phyloP scores from a whole-genome alignment of 2,888 invertebrate species.

The Lumbricus terrestris region DNA sequence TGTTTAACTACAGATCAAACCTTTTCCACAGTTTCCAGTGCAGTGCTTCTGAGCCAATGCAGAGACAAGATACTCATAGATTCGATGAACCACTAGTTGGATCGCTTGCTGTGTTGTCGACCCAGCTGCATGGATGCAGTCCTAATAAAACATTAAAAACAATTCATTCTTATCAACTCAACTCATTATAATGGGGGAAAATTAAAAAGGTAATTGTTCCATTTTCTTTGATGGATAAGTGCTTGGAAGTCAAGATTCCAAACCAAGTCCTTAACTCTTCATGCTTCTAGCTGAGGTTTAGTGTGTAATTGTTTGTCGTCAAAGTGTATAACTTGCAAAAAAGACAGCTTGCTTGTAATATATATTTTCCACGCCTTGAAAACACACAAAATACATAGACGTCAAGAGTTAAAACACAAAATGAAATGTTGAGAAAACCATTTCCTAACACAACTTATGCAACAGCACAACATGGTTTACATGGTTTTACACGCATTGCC shows the following conservation, averaged over 20 bases:
- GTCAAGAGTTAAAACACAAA: neutral
- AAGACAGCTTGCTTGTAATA: neutral
- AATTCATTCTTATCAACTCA: neutral
- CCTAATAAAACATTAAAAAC: slow-evolving; percentile 45
- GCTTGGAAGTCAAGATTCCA: neutral
- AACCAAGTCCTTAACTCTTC: neutral
- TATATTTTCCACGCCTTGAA: neutral
- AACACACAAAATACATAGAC: neutral
- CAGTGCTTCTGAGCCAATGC: slow-evolving; percentile 53
- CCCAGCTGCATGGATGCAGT: slow-evolving; percentile 64
- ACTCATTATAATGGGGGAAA: neutral
- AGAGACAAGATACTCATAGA: slow-evolving; percentile 63
- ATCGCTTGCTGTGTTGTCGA: slow-evolving; percentile 63
- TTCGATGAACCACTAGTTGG: slow-evolving; percentile 63
- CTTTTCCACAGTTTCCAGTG: slow-evolving; percentile 18
- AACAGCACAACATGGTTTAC: neutral
- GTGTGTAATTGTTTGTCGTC: neutral
- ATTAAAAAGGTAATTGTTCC: neutral
- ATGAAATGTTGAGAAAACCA: neutral
- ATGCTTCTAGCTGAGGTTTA: neutral
- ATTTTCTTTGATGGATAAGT: neutral
- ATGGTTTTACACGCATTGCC: no score
- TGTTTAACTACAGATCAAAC: neutral
- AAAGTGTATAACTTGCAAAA: neutral
- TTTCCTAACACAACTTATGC: neutral